Evolutionary conservation across 2,888 invertebrate species (phyloP).

Genomic region (Lepidocyrtinus sp.): DNA sequence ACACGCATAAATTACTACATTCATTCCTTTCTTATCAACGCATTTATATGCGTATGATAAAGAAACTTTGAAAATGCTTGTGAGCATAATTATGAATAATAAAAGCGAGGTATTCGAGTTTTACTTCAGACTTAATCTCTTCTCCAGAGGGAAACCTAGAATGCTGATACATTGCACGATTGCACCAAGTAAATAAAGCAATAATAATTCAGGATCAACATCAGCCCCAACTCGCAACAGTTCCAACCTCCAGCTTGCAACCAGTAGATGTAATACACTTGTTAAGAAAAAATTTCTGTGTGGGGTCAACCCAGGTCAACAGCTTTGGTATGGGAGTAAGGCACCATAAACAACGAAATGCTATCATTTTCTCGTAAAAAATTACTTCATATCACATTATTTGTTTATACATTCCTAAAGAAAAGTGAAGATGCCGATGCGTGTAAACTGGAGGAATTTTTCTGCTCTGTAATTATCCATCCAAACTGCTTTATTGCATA

Average conservation of each 20-base stretch:
- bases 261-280: background rate
- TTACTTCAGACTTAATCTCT: background rate
- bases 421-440: too few relatives aligned
- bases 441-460: background rate
- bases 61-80: background rate
- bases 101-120: background rate
- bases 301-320: background rate
- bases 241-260: too few relatives aligned
- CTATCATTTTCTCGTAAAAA: background rate
- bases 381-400: background rate
- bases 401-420: too few relatives aligned
- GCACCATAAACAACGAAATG: background rate
- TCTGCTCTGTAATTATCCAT: background rate
- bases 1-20: too few relatives aligned
- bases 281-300: background rate
- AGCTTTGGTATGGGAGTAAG: background rate
- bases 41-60: background rate
- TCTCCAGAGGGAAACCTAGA: background rate
- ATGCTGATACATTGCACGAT: too few relatives aligned
- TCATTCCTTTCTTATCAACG: background rate
- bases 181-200: background rate
- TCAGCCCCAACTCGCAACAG: background rate
- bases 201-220: background rate
- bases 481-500: background rate
- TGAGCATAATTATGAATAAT: background rate